phyloP scores from a whole-genome alignment of 2,888 invertebrate species.

The Melanophora roralis region DNA sequence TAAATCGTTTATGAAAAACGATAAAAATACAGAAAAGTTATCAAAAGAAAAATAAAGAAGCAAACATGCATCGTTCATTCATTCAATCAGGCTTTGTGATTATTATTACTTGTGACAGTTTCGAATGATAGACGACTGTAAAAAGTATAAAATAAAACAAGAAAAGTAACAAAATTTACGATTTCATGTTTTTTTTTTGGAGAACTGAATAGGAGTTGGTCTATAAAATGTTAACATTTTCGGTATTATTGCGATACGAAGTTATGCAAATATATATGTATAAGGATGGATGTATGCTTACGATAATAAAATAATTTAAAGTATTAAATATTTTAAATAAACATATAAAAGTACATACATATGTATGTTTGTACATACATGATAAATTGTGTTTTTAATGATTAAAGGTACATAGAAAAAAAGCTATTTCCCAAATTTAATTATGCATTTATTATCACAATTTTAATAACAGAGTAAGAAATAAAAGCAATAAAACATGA shows the following conservation, averaged over 20 bases:
- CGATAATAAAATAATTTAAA: background rate
- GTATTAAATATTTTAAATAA: background rate
- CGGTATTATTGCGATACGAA: background rate
- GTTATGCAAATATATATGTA: background rate
- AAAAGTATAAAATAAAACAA: background rate
- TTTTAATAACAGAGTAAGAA: no score
- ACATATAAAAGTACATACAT: no score
- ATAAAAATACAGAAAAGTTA: constrained; percentile 34
- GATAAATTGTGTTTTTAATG: no score
- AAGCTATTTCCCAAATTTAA: no score
- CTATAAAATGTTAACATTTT: background rate
- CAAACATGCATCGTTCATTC: constrained; percentile 13
- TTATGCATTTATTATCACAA: no score
- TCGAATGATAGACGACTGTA: background rate
- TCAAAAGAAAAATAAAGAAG: constrained; percentile 3
- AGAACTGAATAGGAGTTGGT: background rate
- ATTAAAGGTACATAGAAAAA: no score
- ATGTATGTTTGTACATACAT: no score
- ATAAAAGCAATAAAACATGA: no score
- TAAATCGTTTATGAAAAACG: constrained; percentile 53
- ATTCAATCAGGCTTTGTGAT: constrained; percentile 36
- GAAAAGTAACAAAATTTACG: background rate
- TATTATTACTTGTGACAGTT: constrained; percentile 29
- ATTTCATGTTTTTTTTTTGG: background rate
- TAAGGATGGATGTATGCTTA: background rate